Base-by-base conservation (phyloP, 2,113 vertebrate species). In the Labeo catla region DNA sequence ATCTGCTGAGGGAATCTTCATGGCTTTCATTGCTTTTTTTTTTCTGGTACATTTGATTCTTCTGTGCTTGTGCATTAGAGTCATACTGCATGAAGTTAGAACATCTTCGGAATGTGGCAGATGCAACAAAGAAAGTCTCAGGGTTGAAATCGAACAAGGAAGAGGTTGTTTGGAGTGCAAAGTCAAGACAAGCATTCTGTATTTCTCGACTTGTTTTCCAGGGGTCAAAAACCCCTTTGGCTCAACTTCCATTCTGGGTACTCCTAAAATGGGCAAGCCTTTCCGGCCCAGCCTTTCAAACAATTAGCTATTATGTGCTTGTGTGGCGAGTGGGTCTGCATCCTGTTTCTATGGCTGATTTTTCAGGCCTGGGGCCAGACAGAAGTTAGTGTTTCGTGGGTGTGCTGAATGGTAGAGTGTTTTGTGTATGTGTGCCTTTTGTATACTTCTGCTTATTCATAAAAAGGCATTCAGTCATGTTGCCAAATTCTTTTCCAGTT, bases 311-410 rank as follows among this genome's bases (percentile, higher is more conserved):
- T 92, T 94, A 91, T 95, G 91, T 90, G 86, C 88, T 89, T 79
- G 89, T 90, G 70, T 90, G 90, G 87, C 86, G 94, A 93, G 90
- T 92, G 94, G 87, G 86, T 86, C 86, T 92, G 90, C 93, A 93
- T 94, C 94, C 94, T 94, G 94, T 93, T 93, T 79, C 92, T 91
- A 88, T 91, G 94, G 91, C 91, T 91, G 92, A 92, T 91, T 93
- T 94, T 93, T 92, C 93, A 94, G 92, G 94, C 93, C 89, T 66
- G 2, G 54, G 91, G 93, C 94, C 94, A 95, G 91, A 90, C 88
- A 93, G 93, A 94, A 94, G 93, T 93, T 91, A 91, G 93, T 90
- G 90, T 91, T 95, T 94, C 94, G 94, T 95, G 91, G 90, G 89
- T 80, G 82, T 84, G 83, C 89, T 93, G 90, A 95, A 95, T 94